A percentile compares a stretch with the other conserved stretches of the same genome.
Evolutionary conservation across 2,113 vertebrate genomes (phyloP).

Genomic region (Hydrolagus affinis): DNA sequence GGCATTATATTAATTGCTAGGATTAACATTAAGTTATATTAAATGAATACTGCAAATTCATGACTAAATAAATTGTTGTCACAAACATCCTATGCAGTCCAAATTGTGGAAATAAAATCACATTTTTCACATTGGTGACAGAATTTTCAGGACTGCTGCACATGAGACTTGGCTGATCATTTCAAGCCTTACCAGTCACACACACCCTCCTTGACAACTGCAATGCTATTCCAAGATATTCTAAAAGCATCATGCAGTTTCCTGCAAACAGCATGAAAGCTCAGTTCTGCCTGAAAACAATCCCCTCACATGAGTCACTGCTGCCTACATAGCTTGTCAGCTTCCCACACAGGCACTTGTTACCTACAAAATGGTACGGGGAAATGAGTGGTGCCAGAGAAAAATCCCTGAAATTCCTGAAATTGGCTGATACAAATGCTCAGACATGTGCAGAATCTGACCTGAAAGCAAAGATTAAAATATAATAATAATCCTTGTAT

Average conservation of each 20-base stretch:
- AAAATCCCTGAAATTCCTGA: too few relatives aligned
- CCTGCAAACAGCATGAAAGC: not conserved
- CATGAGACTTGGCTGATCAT: not conserved
- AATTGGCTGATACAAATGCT: too few relatives aligned
- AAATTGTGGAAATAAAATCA: not conserved
- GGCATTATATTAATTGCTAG: not conserved
- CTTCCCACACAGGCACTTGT: not conserved
- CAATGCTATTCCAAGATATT: not conserved
- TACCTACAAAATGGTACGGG: not conserved
- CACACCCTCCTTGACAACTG: not conserved
- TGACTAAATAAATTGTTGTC: not conserved
- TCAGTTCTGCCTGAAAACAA: slow-evolving; percentile 2
- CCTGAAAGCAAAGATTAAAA: too few relatives aligned
- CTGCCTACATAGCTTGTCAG: not conserved
- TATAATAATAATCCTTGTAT: too few relatives aligned
- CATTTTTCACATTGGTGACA: not conserved
- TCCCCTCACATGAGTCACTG: not conserved
- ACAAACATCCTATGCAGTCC: not conserved
- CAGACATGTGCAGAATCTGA: too few relatives aligned
- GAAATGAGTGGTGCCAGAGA: too few relatives aligned
- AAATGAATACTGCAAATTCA: not conserved
- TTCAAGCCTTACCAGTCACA: not conserved
- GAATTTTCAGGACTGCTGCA: too few relatives aligned
- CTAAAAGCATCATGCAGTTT: not conserved
- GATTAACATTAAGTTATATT: not conserved